phyloP scores from a whole-genome alignment of 2,888 invertebrate genomes.

The Acleris emargana region DNA sequence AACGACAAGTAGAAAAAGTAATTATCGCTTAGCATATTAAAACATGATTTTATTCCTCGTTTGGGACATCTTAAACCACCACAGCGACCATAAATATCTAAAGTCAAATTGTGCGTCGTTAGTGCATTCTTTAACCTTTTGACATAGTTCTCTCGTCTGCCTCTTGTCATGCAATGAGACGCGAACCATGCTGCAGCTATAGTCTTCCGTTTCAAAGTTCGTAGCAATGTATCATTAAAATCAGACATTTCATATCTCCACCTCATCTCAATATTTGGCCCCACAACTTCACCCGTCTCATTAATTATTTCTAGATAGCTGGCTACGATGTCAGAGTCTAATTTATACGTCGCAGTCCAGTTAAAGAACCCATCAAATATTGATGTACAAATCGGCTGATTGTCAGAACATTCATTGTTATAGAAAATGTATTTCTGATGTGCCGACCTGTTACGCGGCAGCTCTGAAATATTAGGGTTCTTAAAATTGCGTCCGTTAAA shows the following conservation, averaged over 20 bases:
- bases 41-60: no score
- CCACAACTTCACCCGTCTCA: slow-evolving; percentile 46
- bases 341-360: no score
- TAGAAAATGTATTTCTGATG: slow-evolving; percentile 43
- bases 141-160: slow-evolving; percentile 37
- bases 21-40: no score
- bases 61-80: no score
- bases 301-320: slow-evolving; percentile 45
- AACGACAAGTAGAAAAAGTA: no score
- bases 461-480: background rate
- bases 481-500: background rate
- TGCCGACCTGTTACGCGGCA: background rate
- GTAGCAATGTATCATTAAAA: slow-evolving; percentile 40
- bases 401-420: slow-evolving; percentile 40
- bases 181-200: slow-evolving; percentile 44
- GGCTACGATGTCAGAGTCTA: slow-evolving; percentile 40
- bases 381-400: slow-evolving; percentile 32
- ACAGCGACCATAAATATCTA: slow-evolving; percentile 32
- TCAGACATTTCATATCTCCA: slow-evolving; percentile 57
- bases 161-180: slow-evolving; percentile 43
- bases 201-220: slow-evolving; percentile 41
- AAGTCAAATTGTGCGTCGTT: no score
- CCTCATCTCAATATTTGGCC: slow-evolving; percentile 54
- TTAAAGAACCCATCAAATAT: no score
- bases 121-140: no score